Percentiles rank a stretch among this genome's conserved stretches.
phyloP scores from a whole-genome alignment of 2,888 invertebrate species.

The Trisateles emortualis region DNA sequence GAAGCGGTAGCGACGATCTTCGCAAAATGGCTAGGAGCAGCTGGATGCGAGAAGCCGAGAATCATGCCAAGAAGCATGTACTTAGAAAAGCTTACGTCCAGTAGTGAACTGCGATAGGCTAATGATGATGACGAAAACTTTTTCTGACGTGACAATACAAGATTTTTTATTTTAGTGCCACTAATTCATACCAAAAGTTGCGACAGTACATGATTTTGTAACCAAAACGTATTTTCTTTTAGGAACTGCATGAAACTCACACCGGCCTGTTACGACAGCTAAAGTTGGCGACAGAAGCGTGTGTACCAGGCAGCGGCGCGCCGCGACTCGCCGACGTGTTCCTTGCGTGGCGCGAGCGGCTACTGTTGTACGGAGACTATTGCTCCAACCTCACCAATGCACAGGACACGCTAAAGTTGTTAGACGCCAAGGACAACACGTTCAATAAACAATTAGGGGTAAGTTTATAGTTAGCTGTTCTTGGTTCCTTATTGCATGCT shows the following conservation, averaged over 20 bases:
- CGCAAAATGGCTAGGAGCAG: too few relatives aligned
- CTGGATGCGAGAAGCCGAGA: too few relatives aligned
- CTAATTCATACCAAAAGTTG: too few relatives aligned
- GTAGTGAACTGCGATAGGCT: too few relatives aligned
- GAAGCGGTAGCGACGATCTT: too few relatives aligned
- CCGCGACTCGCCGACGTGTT: constrained; percentile 93
- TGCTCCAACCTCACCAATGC: constrained; percentile 97
- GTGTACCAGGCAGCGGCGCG: constrained; percentile 81
- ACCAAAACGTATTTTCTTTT: constrained; percentile 13
- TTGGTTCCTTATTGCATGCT: too few relatives aligned
- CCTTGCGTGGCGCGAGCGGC: constrained; percentile 95
- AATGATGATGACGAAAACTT: too few relatives aligned
- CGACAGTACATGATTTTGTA: neutral
- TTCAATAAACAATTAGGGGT: constrained; percentile 90
- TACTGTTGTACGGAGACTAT: constrained; percentile 98
- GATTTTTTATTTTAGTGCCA: too few relatives aligned
- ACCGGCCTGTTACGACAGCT: constrained; percentile 94
- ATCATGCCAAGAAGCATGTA: too few relatives aligned
- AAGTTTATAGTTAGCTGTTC: constrained; percentile 64
- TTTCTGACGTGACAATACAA: too few relatives aligned
- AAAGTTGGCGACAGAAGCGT: constrained; percentile 89
- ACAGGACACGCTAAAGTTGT: constrained; percentile 93
- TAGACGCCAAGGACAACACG: constrained; percentile 89
- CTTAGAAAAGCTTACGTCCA: too few relatives aligned
- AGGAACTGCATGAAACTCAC: constrained; percentile 96